A percentile compares a stretch with the other conserved stretches of the same genome.
Conservation (phyloP, 2,113 vertebrate genomes). For the Crotalus viridis region DNA sequence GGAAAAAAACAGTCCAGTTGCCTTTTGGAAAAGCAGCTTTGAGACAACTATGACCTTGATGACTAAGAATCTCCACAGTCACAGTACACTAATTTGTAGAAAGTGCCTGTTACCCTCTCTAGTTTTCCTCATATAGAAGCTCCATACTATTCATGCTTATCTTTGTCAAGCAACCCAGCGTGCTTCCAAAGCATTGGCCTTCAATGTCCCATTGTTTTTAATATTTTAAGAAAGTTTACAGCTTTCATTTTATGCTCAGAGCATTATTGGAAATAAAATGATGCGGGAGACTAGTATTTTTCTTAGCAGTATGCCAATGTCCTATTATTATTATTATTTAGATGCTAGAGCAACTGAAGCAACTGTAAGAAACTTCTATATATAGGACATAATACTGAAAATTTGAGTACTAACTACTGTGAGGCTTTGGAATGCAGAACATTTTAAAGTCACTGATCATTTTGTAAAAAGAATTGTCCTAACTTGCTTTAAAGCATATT, state of each 20-base stretch:
- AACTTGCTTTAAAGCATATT: background rate
- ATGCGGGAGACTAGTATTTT: background rate
- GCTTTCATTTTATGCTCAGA: background rate
- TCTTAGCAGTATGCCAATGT: background rate
- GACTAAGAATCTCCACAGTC: background rate
- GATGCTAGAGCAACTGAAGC: background rate
- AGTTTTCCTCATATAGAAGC: background rate
- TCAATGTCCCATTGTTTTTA: background rate
- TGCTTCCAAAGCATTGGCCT: background rate
- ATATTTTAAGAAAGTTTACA: background rate
- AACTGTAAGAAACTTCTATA: background rate
- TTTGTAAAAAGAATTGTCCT: background rate
- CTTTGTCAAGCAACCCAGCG: background rate
- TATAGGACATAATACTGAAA: background rate
- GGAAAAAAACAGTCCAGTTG: background rate
- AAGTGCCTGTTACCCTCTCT: background rate
- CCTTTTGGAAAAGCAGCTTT: background rate
- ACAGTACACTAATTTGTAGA: background rate
- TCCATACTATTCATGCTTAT: background rate
- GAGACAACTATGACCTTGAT: background rate
- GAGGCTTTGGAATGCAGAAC: background rate
- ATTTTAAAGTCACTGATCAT: background rate
- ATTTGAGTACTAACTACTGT: background rate
- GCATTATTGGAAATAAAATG: background rate
- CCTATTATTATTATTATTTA: background rate